Evolutionary conservation across 2,888 invertebrate genomes (phyloP).

Genomic region (Alloscopus bannaensis): DNA sequence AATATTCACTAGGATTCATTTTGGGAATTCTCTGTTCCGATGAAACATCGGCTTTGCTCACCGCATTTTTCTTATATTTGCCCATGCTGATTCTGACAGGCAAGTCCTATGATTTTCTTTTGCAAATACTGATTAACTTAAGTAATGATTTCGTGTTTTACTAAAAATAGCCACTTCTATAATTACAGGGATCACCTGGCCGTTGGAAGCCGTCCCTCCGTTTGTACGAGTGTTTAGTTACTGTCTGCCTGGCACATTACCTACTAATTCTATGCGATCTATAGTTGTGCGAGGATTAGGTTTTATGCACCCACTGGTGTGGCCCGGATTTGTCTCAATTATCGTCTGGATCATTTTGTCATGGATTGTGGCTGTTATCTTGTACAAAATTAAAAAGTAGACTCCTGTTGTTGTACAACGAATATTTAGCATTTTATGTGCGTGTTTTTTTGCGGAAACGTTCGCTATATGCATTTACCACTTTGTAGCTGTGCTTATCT

Average conservation of each 20-base stretch:
- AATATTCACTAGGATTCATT: constrained; percentile 38
- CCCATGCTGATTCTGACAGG: constrained; percentile 49
- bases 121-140: no score
- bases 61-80: constrained; percentile 42
- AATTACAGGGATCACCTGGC: constrained; percentile 92
- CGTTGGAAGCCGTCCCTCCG: constrained; percentile 94
- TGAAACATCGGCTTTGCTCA: constrained; percentile 43
- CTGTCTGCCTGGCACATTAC: constrained; percentile 76
- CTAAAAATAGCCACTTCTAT: neutral
- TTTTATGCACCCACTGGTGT: constrained; percentile 42
- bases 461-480: neutral
- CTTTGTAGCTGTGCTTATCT: no score
- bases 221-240: constrained; percentile 80
- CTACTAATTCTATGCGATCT: constrained; percentile 76
- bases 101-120: no score
- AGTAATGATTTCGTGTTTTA: neutral
- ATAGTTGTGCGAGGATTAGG: constrained; percentile 74
- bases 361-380: constrained; percentile 51
- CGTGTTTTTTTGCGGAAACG: no score
- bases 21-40: constrained; percentile 44
- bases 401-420: no score
- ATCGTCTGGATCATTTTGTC: constrained; percentile 44
- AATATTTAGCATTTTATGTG: no score
- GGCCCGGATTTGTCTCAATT: constrained; percentile 50
- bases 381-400: constrained; percentile 45